Evolutionary conservation across 2,113 vertebrate genomes (phyloP), one percentile per base, ranked within the genome.

Genomic region (Elephantulus edwardii): DNA sequence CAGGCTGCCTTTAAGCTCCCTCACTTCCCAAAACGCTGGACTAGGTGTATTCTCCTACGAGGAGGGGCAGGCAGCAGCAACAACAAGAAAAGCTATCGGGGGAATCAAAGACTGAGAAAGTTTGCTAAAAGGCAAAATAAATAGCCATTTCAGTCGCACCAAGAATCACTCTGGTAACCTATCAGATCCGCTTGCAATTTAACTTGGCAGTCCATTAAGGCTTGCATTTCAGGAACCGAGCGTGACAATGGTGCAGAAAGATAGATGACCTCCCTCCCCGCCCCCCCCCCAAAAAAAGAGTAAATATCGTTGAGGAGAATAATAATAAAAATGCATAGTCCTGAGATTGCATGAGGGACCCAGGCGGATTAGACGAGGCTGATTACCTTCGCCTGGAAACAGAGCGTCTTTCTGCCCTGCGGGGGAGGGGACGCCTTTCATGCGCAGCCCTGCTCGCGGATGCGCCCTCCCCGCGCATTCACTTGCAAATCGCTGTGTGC

Each of bases 401-500:
- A 97, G 96, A 97, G 95, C 96, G 78, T 64, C 96, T 93, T 97
- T 98, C 96, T 97, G 95, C 71, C 95, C 91, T 82, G 78, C 79
- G 93, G 95, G 97, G 96, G 95, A 97, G 97, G 96, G 96, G 97
- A 94, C 75, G 88, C 97, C 94, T 95, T 92, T 89, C 95, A 96
- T 44, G 74, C 94, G 91, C 79, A 83, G 94, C 96, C 91, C 96
- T 92, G 82, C 80, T 44, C 89, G 86, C 2, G 54, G 76, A 90
- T 82, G 97, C 94, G 90, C 97, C 97, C 97, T 97, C 97, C 97
- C 97, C 97, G 96, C 62, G 97, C 96, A 97, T 98, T 98, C 97
- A 97, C 97, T 98, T 97, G 98, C 97, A 98, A 98, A 98, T 98
- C 96, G 52, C 91, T 89, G 95, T 94, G 96, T 80, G 97, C 96